These are phyloP conservation scores for Actinernus sp. DNA, from an alignment of 92 coral and sea anemone species.

Conservation along the genomic window DNA sequence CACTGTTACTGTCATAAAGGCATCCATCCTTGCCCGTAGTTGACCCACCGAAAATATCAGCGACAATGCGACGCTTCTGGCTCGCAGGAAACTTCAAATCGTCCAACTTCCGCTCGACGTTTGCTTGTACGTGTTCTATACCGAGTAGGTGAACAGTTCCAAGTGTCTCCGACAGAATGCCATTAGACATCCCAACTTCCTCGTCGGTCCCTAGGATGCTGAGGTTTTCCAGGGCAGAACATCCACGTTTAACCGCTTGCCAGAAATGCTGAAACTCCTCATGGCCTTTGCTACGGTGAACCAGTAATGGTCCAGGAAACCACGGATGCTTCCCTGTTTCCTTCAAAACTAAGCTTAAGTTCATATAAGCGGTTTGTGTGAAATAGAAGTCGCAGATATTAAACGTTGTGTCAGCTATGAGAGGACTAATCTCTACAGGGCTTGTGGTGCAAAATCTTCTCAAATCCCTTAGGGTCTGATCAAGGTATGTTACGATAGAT, in stretches of 20 bases:
- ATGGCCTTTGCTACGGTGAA: constrained; percentile 47
- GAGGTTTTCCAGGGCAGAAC: constrained; percentile 33
- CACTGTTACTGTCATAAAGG: constrained; percentile 27
- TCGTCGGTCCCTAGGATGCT: constrained; percentile 34
- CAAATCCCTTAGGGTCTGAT: constrained; percentile 30
- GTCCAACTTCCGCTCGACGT: constrained; percentile 37
- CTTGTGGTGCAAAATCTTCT: constrained; percentile 17
- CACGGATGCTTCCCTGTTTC: constrained; percentile 47
- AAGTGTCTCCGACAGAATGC: constrained; percentile 22
- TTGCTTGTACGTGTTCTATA: constrained; percentile 21
- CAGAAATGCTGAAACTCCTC: constrained; percentile 48
- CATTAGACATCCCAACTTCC: constrained; percentile 17
- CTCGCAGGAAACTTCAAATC: constrained; percentile 38
- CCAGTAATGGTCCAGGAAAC: too few relatives aligned
- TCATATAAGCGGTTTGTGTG: constrained; percentile 40
- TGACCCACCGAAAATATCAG: constrained; percentile 55
- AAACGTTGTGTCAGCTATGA: constrained; percentile 36
- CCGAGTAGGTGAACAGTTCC: constrained; percentile 41
- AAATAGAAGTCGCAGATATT: constrained; percentile 43
- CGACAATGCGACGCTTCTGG: constrained; percentile 6
- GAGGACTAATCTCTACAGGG: too few relatives aligned
- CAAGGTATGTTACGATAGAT: constrained; percentile 27
- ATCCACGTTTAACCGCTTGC: constrained; percentile 47
- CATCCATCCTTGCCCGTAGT: constrained; percentile 11
- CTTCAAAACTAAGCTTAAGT: constrained; percentile 24